Percentiles rank a stretch among this genome's conserved stretches.
Conservation (phyloP, 2,888 invertebrate species). For the Ceraclea dissimilis region DNA sequence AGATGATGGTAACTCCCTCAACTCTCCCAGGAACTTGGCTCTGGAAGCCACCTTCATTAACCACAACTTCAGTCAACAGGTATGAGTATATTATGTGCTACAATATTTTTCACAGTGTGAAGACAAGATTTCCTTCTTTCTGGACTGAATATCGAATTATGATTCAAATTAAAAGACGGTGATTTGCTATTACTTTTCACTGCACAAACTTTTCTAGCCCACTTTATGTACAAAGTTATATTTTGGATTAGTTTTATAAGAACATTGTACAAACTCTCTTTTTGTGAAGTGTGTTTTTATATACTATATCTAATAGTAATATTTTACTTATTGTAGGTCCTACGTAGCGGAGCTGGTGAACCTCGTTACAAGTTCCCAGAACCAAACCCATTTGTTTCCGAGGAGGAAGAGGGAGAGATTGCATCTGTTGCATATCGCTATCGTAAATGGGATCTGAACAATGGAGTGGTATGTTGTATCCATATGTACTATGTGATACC, state of each 20-base stretch:
- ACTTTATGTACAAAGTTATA: too few relatives aligned
- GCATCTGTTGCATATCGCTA: constrained; percentile 96
- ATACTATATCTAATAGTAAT: too few relatives aligned
- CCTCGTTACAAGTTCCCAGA: constrained; percentile 84
- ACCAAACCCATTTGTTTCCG: constrained; percentile 87
- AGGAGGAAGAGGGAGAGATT: constrained; percentile 86
- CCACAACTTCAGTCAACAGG: constrained; percentile 99
- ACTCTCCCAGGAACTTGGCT: constrained; percentile 92
- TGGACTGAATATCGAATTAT: too few relatives aligned
- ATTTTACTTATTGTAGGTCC: constrained; percentile 46
- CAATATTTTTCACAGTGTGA: too few relatives aligned
- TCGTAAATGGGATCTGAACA: constrained; percentile 93
- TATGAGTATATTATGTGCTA: too few relatives aligned
- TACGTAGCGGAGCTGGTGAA: constrained; percentile 62
- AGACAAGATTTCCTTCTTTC: too few relatives aligned
- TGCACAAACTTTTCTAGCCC: too few relatives aligned
- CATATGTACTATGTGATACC: background rate
- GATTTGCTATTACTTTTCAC: too few relatives aligned
- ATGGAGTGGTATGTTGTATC: constrained; percentile 69
- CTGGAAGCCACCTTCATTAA: constrained; percentile 98
- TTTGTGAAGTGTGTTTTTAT: too few relatives aligned
- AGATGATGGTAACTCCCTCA: constrained; percentile 90
- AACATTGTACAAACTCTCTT: constrained; percentile 5
- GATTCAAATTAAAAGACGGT: too few relatives aligned
- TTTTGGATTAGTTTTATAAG: too few relatives aligned